phyloP scores from a whole-genome alignment of 2,797 vertebrate genomes.

The Pachyuromys duprasi region DNA sequence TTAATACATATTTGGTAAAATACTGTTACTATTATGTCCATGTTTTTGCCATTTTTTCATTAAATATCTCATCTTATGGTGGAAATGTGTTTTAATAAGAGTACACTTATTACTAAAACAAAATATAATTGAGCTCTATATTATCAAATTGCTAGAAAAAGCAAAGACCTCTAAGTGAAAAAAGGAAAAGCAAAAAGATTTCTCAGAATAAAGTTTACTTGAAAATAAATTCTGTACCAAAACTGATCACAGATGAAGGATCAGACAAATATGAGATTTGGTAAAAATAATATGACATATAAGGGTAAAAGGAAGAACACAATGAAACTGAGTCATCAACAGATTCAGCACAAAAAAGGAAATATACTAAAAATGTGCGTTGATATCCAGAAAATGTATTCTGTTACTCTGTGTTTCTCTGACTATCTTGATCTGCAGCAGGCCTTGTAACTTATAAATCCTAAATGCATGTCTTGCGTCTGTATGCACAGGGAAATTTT shows the following conservation, averaged over 20 bases:
- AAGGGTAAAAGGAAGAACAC: background rate
- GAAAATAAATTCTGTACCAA: conserved; percentile 60
- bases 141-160: background rate
- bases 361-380: background rate
- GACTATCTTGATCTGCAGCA: background rate
- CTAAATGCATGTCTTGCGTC: background rate
- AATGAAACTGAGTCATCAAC: background rate
- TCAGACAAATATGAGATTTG: conserved; percentile 20
- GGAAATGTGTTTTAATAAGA: conserved; percentile 40
- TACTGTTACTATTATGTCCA: background rate
- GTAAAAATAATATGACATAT: conserved; percentile 33
- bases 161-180: background rate
- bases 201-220: conserved; percentile 46
- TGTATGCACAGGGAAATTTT: background rate
- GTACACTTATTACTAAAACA: conserved; percentile 40
- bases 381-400: background rate
- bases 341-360: conserved; percentile 4
- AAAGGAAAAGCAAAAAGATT: background rate
- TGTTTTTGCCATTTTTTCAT: conserved; percentile 48
- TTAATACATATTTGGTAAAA: conserved; percentile 4
- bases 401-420: background rate
- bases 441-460: background rate
- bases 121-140: conserved; percentile 18
- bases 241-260: conserved; percentile 6
- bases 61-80: conserved; percentile 9